Evolutionary conservation across 1,140 invertebrate genomes (phyloP).

Genomic region (Protaetia brevitarsis): DNA sequence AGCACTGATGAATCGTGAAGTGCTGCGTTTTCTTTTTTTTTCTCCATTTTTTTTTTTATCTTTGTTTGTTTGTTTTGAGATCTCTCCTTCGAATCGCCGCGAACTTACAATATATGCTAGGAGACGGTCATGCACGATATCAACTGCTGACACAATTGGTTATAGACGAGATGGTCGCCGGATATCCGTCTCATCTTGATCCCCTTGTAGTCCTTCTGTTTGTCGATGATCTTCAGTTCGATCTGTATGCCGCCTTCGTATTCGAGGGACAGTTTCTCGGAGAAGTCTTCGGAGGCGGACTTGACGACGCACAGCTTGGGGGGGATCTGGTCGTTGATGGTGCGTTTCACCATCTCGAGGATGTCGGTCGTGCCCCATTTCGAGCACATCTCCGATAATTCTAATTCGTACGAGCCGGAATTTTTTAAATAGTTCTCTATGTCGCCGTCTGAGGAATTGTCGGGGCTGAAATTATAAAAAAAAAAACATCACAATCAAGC

Average conservation of each 20-base stretch:
- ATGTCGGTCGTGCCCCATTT: conserved; percentile 75
- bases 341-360: conserved; percentile 75
- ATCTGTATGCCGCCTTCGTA: conserved; percentile 85
- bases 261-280: conserved; percentile 57
- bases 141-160: conserved; percentile 84
- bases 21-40: no score
- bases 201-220: conserved; percentile 69
- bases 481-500: no score
- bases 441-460: neutral
- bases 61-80: no score
- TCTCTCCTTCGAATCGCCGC: no score
- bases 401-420: conserved; percentile 45
- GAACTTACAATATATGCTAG: conserved; percentile 44
- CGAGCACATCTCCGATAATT: conserved; percentile 74
- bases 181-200: conserved; percentile 88
- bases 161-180: conserved; percentile 86
- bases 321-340: conserved; percentile 72
- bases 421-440: conserved; percentile 26
- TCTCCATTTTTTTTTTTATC: no score
- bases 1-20: no score
- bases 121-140: conserved; percentile 83
- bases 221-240: conserved; percentile 77
- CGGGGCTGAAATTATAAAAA: neutral
- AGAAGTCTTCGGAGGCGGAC: conserved; percentile 47
- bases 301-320: conserved; percentile 67